Base-by-base conservation (phyloP, 1,140 invertebrate genomes). In the Saxidomus purpurata region DNA sequence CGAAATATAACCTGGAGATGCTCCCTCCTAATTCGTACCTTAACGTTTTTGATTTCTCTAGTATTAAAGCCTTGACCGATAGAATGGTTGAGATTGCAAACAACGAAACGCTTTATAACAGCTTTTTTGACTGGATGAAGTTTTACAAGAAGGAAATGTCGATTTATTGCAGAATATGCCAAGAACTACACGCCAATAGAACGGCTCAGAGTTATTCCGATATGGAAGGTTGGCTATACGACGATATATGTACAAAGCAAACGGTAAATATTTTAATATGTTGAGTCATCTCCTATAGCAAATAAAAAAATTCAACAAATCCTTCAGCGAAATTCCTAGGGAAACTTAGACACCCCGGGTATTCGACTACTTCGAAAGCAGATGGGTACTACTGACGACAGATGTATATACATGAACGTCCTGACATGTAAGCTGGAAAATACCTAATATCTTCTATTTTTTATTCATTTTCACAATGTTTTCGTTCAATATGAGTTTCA, bases 11-110 rank as follows among this genome's bases (percentile, higher is more conserved):
- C 28, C 25, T 31, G 13, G 87, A 84, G 28, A 17, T 83, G n/a
- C n/a, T 89, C 4, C 69, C 81, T 28, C 79, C 69, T 22, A 76
- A 83, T 25, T 89, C 87, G 38, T 89, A 83, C 36, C 28, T 89
- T 19, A 89, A 89, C 69, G 79, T 89, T 0, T 89, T 89, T 89
- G 87, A 89, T 59, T 89, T 89, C 59, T 43, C 79, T 8, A 59
- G 38, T 43, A 82, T 89, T 43, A 59, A 89, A 74, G 61, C 55
- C 19, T 22, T 82, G 9, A 79, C 79, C 13, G 52, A 82, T 1
- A 49, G 63, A 40, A 89, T 89, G 80, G 52, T 59, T 28, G 87
- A 89, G 22, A 76, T 89, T 15, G 77, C 36, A 25, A 43, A 55
- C 6, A 89, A 89, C 40, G 87, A 81, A 28, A 59, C 77, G 3